Base-by-base conservation (phyloP, 2,888 invertebrate species). In the Kuschelorhynchus macadamiae region DNA sequence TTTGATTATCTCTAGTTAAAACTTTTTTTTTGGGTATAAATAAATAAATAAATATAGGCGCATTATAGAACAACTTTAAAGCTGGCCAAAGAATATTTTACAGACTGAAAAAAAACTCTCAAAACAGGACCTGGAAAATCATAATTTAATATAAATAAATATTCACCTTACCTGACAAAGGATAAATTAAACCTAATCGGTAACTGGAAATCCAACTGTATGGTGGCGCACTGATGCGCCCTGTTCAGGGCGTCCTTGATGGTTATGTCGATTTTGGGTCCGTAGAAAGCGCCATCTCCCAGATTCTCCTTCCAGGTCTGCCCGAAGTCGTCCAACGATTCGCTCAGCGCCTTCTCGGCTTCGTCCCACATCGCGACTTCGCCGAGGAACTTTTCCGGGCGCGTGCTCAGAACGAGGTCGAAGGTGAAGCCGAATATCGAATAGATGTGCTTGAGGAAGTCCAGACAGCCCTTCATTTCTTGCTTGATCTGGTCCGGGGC, bases 231-330 rank as follows among this genome's bases (percentile, higher is more conserved):
- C 81, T 99, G 99, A 85, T 94, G 93, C 0, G 92, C 87, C 50
- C 98, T 87, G 72, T 90, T 89, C 66, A 99, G 84, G 0, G 98
- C 98, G 84, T 99, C 99, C 82, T 87, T 90, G 72, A 99, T 95
- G 0, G 95, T 96, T 81, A 99, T 98, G 84, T 98, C 98, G 94
- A 85, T 97, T 98, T 99, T 99, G 0, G 99, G 99, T 0, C 99
- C 99, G 85, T 99, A 99, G 86, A 99, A 99, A 0, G 99, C 99
- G 0, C 99, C 99, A 85, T 99, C 99, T 0, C 94, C 92, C 0
- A 94, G 73, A 95, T 84, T 98, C 73, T 95, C 85, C 66, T 90
- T 91, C 98, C 98, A 99, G 0, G 92, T 90, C 74, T 89, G 85
- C 0, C 96, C 96, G 82, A 94, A 96, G 60, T 88, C 89, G 80